A percentile compares a stretch with the other conserved stretches of the same genome.
Evolutionary conservation across 2,888 invertebrate species (phyloP).

Genomic region (Sisyra nigra): DNA sequence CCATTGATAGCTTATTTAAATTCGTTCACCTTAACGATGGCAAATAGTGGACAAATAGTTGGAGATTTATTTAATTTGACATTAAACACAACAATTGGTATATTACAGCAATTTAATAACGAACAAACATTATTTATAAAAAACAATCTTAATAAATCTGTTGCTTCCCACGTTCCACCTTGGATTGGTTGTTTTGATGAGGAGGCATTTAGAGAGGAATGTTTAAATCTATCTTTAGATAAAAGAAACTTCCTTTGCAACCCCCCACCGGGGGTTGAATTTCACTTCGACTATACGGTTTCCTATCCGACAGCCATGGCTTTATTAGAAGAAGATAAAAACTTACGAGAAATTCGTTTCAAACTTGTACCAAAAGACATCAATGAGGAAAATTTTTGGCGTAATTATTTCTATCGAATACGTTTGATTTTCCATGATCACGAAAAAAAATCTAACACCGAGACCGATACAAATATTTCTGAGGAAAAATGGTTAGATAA

Average conservation of each 20-base stretch:
- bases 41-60: no score
- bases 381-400: conserved; percentile 91
- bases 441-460: conserved; percentile 28
- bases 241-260: conserved; percentile 86
- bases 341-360: conserved; percentile 88
- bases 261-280: conserved; percentile 79
- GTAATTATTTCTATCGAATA: conserved; percentile 95
- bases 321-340: conserved; percentile 76
- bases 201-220: conserved; percentile 76
- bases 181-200: conserved; percentile 89
- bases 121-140: conserved; percentile 86
- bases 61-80: no score
- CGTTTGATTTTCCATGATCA: conserved; percentile 87
- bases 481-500: no score
- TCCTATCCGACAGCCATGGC: conserved; percentile 78
- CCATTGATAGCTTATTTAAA: no score
- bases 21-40: no score
- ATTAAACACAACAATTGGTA: conserved; percentile 79
- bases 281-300: conserved; percentile 75
- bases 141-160: conserved; percentile 50
- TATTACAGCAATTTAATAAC: conserved; percentile 81
- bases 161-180: conserved; percentile 50
- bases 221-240: conserved; percentile 75
- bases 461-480: no score
- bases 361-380: conserved; percentile 90